Base-by-base conservation (phyloP, 1,140 invertebrate species). In the Apis laboriosa region DNA sequence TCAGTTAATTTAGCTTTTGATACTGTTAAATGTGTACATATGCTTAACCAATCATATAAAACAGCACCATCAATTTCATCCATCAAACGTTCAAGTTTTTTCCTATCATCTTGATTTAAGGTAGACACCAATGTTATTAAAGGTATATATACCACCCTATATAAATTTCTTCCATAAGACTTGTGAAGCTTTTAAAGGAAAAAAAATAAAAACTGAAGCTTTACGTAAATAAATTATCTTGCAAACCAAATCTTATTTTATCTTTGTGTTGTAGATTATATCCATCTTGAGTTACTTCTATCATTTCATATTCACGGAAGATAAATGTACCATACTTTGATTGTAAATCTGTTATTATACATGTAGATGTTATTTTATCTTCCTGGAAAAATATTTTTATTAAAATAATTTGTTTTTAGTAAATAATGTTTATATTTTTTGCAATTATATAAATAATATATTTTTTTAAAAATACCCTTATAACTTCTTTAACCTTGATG, bases 1-100 rank as follows among this genome's bases (percentile, higher is more conserved):
- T 96, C 94, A 17, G 96, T 97, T 24, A 97, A 93, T 24, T 95
- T 95, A 49, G 96, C 94, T 34, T 94, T 94, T 64, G 95, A 94
- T 95, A 97, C 96, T 19, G 96, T 96, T 43, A 97, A 92, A 90
- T 96, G 95, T 43, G 94, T 92, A 11, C 70, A 84, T 68, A 0
- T 8, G 1, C 12, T 53, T 34, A 34, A 66, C 87, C 87, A 89
- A 58, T 83, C 63, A 1, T 43, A 21, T 15, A n/a, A 1, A 58
- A 87, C 53, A 34, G 70, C n/a, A 7, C 84, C 87, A 73, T 90
- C 87, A 15, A 89, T 64, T 15, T 87, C 60, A 53, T 70, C 56
- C 15, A 76, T 34, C 4, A 86, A 70, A 8, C 5, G 9, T 66
- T 71, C 28, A 11, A 89, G 78, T 58, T 68, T 63, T 4, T 4